Evolutionary conservation across 2,888 invertebrate genomes (phyloP).

Genomic region (Noctua janthe): DNA sequence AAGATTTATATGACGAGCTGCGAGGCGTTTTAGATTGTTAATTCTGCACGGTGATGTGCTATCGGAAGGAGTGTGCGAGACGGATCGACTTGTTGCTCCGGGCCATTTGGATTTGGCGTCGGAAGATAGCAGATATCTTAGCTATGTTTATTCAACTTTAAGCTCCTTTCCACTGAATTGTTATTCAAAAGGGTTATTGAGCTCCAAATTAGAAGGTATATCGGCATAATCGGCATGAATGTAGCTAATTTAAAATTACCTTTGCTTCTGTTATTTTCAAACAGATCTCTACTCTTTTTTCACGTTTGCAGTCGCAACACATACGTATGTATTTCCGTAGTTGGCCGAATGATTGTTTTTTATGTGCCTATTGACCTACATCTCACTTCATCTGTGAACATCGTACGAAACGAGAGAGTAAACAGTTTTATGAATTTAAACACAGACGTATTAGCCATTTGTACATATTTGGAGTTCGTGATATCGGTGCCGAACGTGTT

Average conservation of each 20-base stretch:
- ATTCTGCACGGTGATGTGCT: conserved; percentile 62
- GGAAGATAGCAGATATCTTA: conserved; percentile 8
- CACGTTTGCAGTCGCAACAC: conserved; percentile 28
- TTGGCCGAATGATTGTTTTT: conserved; percentile 67
- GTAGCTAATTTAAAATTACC: conserved; percentile 16
- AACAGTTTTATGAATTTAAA: conserved; percentile 69
- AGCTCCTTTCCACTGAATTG: not conserved
- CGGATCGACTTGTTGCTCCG: conserved; percentile 64
- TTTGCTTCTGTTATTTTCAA: conserved; percentile 13
- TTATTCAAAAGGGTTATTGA: not conserved
- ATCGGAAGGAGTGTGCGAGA: conserved; percentile 58
- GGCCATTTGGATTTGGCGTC: conserved; percentile 28
- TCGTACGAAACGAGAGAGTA: conserved; percentile 67
- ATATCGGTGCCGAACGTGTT: conserved; percentile 46
- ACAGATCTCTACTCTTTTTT: conserved; percentile 32
- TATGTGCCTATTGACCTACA: conserved; percentile 74
- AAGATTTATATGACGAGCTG: conserved; percentile 72
- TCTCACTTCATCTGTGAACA: conserved; percentile 72
- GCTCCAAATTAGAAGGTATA: conserved; percentile 1
- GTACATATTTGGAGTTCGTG: conserved; percentile 62
- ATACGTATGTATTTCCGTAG: conserved; percentile 45
- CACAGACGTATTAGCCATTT: conserved; percentile 52
- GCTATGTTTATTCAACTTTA: not conserved
- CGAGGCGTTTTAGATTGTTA: conserved; percentile 63
- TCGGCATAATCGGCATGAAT: not conserved